Base-by-base conservation (phyloP, 2,888 invertebrate species). In the Liopterus haemorrhoidalis region DNA sequence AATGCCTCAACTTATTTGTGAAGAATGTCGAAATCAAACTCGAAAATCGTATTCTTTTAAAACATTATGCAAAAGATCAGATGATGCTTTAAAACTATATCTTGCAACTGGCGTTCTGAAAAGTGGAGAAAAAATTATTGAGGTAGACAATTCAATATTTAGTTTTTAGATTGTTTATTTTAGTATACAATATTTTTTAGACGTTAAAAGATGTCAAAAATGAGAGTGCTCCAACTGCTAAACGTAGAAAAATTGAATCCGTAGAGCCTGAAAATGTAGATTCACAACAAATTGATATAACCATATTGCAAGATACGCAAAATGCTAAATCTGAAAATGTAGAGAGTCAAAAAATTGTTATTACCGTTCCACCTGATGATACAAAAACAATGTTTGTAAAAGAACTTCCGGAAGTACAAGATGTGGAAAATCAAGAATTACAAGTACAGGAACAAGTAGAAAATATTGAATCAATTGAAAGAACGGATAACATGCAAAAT, bases 1-100 rank as follows among this genome's bases (percentile, higher is more conserved):
- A 51, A 82, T 86, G 82, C 86, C 85, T 2, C 71, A 76, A 38
- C 78, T 72, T 58, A 82, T 87, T 49, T 87, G 87, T 61, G 72
- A 70, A 25, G 73, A 73, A 27, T 87, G 87, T 57, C 78, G 78
- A 16, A 70, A 75, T 57, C 78, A 82, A 53, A 77, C 85, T 60
- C 78, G 79, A 46, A 70, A 81, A 48, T 79, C 78, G 36, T 85
- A 85, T 67, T 78, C 78, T 41, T 87, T 81, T 57, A 87, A 86
- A 60, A 76, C 81, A 47, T 79, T 85, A 59, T 85, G 85, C 57
- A 82, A 83, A 52, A 78, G 78, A 59, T 79, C 83, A 0, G 85
- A 87, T 60, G 83, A 82, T 54, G 73, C 78, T 1, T 66, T 86
- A 5, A 72, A 84, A 46, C 76, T 82, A 46, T 85, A 72, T 62